Percentiles rank a stretch among this genome's conserved stretches.
phyloP scores from a whole-genome alignment of 2,113 vertebrate genomes.

The Cyprinodon variegatus region DNA sequence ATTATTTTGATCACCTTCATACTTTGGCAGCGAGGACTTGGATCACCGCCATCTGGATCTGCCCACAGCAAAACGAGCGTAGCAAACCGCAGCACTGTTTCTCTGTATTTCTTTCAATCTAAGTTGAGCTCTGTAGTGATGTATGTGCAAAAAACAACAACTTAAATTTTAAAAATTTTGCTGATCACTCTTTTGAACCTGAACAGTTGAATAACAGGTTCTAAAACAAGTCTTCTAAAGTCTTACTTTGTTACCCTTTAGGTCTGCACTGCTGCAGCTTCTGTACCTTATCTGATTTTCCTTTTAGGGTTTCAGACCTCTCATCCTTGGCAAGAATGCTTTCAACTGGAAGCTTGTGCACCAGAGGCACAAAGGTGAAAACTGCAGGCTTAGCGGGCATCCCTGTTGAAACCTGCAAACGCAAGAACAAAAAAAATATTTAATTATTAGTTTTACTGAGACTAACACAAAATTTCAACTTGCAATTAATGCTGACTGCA shows the following conservation, averaged over 20 bases:
- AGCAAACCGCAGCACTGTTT: background rate
- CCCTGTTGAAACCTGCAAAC: constrained; percentile 63
- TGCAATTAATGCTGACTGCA: background rate
- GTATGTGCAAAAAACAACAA: too few species aligned
- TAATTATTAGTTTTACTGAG: background rate
- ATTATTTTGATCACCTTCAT: background rate
- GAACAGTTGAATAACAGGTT: background rate
- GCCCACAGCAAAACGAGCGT: too few species aligned
- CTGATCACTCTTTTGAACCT: background rate
- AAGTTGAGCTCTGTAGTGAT: background rate
- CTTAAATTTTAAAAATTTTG: too few species aligned
- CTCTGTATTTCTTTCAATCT: too few species aligned
- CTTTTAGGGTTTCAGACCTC: constrained; percentile 18
- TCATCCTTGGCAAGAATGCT: constrained; percentile 59
- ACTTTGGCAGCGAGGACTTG: background rate
- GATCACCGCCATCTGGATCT: background rate
- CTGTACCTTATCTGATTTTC: constrained; percentile 58
- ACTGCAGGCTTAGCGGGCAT: constrained; percentile 70
- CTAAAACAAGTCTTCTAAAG: background rate
- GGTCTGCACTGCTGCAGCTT: constrained; percentile 11
- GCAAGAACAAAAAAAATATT: background rate
- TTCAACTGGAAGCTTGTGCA: constrained; percentile 84
- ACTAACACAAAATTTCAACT: background rate
- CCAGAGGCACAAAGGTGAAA: constrained; percentile 87
- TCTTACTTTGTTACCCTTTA: background rate